These are phyloP conservation scores for Trichomycterus rosablanca DNA, from an alignment of 2,113 vertebrate species.

Conservation along the genomic window DNA sequence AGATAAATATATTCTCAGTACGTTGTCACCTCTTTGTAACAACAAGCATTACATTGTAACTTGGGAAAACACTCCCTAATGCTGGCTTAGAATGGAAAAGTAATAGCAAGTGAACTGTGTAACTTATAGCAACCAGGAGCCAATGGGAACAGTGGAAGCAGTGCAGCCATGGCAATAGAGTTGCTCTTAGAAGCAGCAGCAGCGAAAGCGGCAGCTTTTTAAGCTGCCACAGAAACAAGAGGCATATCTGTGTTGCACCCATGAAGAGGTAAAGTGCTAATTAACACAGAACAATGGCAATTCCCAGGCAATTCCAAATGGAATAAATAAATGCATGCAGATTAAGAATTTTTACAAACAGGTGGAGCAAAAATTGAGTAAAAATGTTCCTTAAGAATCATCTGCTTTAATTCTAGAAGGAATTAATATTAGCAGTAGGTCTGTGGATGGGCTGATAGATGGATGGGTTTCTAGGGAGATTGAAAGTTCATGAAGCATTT, in stretches of 20 bases:
- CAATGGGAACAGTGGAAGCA: conserved; percentile 67
- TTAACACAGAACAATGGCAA: too few species aligned
- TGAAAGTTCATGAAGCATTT: too few species aligned
- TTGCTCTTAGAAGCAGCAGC: conserved; percentile 59
- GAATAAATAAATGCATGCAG: too few species aligned
- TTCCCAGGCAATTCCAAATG: too few species aligned
- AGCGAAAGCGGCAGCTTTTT: conserved; percentile 22
- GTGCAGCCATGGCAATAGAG: conserved; percentile 77
- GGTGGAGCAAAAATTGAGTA: too few species aligned
- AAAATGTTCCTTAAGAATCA: too few species aligned
- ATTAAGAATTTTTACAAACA: too few species aligned
- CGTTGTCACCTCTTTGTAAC: too few species aligned
- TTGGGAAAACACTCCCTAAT: conserved; percentile 41
- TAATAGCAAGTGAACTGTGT: conserved; percentile 58
- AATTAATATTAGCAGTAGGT: too few species aligned
- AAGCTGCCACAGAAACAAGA: conserved; percentile 16
- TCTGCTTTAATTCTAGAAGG: too few species aligned
- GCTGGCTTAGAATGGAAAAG: conserved; percentile 50
- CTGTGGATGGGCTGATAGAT: too few species aligned
- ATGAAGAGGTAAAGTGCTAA: conserved; percentile 24
- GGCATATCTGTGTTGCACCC: conserved; percentile 30
- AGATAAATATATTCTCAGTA: neutral
- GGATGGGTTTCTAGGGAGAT: too few species aligned
- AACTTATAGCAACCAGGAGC: conserved; percentile 81
- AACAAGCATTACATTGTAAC: neutral